Evolutionary conservation across 2,113 vertebrate genomes (phyloP), one percentile per base, ranked within the genome.

Genomic region (Bubo scandiacus): DNA sequence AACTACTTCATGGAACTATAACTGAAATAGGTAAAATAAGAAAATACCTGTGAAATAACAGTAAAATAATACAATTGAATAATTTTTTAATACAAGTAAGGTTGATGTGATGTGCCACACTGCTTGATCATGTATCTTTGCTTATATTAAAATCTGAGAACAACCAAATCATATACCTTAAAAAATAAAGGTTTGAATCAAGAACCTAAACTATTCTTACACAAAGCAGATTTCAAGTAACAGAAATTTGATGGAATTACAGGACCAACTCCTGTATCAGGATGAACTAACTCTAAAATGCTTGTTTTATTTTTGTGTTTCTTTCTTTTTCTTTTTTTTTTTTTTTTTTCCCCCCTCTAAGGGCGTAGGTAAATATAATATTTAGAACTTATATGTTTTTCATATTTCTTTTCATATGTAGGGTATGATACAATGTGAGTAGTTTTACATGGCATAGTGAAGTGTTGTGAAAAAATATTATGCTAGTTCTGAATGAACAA

Each of bases 181-280:
- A 13, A 45, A 81, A 55, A 23, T 42, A 65, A 83, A 66, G 11
- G 3, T 57, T 88, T 91, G 23, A 62, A 38, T 74, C 8, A 61
- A 54, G 32, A 86, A 11, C 11, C 9, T 74, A 54, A 74, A 47
- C 5, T 79, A 11, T 61, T 85, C 2, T 66, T 81, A 49, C 0
- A 30, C 4, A 77, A 66, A 84, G 19, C 25, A 54, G 4, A 57
- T 74, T 79, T 81, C 42, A 34, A 77, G 22, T 57, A 72, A 26
- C 5, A 47, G 40, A 66, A 57, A 61, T 74, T 30, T 58, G 12
- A 74, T n/a, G 4, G 3, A 78, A 78, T 43, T 43, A 20, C 3
- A 70, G 15, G 34, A n/a, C 12, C 43, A 45, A 4, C 0, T 32
- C 12, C 1, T 54, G 2, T 12, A 42, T 54, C 4, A 54, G 15